A percentile compares a stretch with the other conserved stretches of the same genome.
phyloP scores from a whole-genome alignment of 2,113 vertebrate genomes.

The Corvus moneduloides region DNA sequence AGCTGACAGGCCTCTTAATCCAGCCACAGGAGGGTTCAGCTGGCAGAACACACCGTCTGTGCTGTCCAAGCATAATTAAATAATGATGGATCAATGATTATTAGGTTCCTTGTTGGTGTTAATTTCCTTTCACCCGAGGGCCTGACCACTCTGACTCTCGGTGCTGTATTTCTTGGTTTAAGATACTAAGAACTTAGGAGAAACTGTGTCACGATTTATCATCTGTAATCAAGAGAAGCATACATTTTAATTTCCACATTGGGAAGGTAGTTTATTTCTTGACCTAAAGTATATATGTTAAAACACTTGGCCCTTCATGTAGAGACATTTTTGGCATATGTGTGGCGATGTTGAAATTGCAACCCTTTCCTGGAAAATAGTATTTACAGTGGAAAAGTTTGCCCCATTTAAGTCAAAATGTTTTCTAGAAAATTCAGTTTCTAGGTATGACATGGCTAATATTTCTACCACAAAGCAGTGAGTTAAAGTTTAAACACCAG shows the following conservation, averaged over 20 bases:
- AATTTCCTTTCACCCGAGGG: not conserved
- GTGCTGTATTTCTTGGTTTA: not conserved
- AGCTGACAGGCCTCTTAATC: constrained; percentile 19
- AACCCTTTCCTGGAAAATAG: not conserved
- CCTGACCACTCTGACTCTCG: not conserved
- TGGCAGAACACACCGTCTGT: not conserved
- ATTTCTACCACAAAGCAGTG: not conserved
- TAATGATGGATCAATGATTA: constrained; percentile 42
- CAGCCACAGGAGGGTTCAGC: not conserved
- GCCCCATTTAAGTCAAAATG: not conserved
- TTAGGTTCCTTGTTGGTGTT: not conserved
- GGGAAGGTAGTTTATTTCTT: not conserved
- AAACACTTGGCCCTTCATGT: not conserved
- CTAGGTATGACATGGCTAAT: not conserved
- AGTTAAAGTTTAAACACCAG: not conserved
- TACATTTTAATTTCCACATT: not conserved
- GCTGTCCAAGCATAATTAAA: not conserved
- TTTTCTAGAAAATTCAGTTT: not conserved
- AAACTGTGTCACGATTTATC: not conserved
- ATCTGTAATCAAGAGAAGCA: not conserved
- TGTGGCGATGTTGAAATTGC: not conserved
- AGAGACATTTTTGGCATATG: not conserved
- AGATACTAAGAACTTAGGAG: not conserved
- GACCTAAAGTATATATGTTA: not conserved
- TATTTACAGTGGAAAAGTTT: not conserved